Base-by-base conservation (phyloP, 1,140 invertebrate species). In the Calosoma granatense region DNA sequence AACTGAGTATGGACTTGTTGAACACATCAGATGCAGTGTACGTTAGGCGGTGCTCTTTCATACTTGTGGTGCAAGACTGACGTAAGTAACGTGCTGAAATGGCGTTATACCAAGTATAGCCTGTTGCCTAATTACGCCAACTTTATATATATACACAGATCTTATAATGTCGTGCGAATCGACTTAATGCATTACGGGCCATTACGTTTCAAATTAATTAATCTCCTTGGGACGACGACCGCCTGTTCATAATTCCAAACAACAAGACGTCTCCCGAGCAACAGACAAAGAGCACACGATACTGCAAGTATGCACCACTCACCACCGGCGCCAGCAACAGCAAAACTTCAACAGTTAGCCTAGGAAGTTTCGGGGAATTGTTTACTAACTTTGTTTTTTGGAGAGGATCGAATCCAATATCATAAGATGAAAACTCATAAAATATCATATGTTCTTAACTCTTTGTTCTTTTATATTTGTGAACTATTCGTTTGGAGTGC, bases 191-290 rank as follows among this genome's bases (percentile, higher is more conserved):
- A 55, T 57, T 55, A 57, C 59, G 51, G 53, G 41, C 59, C 59
- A 60, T 60, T 60, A 60, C 56, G 53, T 60, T 54, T 39, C 20
- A 56, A 55, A 60, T 57, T 60, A 60, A 60, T 60, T 60, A 60
- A 60, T 60, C 59, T 56, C 56, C 47, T 2, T 30, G 22, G 14
- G 51, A 47, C 15, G 41, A 17, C 15, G 6, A 11, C 41, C 41
- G 41, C 15, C 6, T 4, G 9, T 17, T 47, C 41, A 47, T 47
- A 47, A 47, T 47, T 47, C 41, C 41, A 47, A 47, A 47, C 41
- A 47, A 47, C 41, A 47, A 47, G 17, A 47, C 26, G 26, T 14
- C 14, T 30, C 26, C 14, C 14, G 14, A 6, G 26, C 26, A 14
- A 4, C 26, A 4, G 26, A 4, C 26, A n/a, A n/a, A n/a, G n/a